phyloP scores from a whole-genome alignment of 2,888 invertebrate species.

The Hermaeophaga mercurialis region DNA sequence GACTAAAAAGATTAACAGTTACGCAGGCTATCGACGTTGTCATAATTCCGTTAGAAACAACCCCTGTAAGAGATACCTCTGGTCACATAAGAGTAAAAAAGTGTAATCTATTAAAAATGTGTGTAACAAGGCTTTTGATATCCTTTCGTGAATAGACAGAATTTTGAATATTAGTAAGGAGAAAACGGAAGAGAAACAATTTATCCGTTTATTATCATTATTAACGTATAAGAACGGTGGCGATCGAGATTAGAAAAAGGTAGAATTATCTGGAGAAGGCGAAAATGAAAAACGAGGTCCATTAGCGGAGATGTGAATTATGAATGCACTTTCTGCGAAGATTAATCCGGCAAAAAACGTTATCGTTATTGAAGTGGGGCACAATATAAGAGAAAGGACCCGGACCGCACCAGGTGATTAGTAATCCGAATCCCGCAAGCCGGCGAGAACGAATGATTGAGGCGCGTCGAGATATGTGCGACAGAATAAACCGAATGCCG shows the following conservation, averaged over 20 bases:
- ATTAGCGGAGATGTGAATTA: slow-evolving; percentile 57
- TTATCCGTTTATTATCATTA: not conserved
- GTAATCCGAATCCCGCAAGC: slow-evolving; percentile 48
- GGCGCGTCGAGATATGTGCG: slow-evolving; percentile 53
- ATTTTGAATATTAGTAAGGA: too few species aligned
- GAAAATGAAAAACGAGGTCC: slow-evolving; percentile 55
- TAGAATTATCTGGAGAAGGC: slow-evolving; percentile 24
- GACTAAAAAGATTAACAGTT: too few species aligned
- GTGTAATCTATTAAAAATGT: too few species aligned
- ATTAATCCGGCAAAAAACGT: slow-evolving; percentile 55
- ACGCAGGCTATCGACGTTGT: too few species aligned
- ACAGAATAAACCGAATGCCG: slow-evolving; percentile 44
- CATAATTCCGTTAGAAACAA: too few species aligned
- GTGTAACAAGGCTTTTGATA: too few species aligned
- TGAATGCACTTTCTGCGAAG: slow-evolving; percentile 57
- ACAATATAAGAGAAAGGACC: slow-evolving; percentile 42
- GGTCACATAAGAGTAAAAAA: too few species aligned
- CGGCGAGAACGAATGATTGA: slow-evolving; percentile 53
- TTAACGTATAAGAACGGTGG: slow-evolving; percentile 15
- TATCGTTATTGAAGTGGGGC: slow-evolving; percentile 39
- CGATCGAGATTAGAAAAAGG: slow-evolving; percentile 23
- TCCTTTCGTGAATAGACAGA: too few species aligned
- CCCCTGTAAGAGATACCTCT: too few species aligned
- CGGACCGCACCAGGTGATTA: slow-evolving; percentile 51
- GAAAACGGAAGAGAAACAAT: slow-evolving; percentile 3